These are phyloP conservation scores for Malthinus seriepunctatus DNA, from an alignment of 2,888 invertebrate genomes.

Conservation along the genomic window DNA sequence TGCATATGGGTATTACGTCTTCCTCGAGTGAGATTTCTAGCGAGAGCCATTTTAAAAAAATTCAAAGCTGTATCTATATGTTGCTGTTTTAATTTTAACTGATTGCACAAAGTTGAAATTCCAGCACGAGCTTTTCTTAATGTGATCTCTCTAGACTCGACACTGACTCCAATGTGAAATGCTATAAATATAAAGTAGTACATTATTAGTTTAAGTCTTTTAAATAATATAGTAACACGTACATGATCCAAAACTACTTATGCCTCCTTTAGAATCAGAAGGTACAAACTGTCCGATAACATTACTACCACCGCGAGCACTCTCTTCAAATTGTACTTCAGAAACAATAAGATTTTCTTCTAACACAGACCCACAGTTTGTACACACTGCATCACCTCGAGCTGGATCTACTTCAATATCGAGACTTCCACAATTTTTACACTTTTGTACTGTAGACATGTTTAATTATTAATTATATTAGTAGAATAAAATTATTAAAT, in stretches of 20 bases:
- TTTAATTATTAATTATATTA: conserved; percentile 9
- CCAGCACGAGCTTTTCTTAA: conserved; percentile 84
- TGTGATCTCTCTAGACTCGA: conserved; percentile 92
- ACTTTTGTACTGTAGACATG: conserved; percentile 72
- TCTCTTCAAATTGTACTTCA: conserved; percentile 95
- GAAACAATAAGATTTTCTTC: conserved; percentile 97
- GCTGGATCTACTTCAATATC: conserved; percentile 95
- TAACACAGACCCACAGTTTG: conserved; percentile 92
- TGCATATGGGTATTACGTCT: conserved; percentile 88
- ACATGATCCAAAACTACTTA: conserved; percentile 79
- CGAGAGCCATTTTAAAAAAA: conserved; percentile 90
- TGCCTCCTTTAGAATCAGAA: conserved; percentile 83
- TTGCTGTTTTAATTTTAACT: conserved; percentile 85
- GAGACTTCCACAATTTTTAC: conserved; percentile 84
- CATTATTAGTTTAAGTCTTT: neutral
- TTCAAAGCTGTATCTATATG: conserved; percentile 92
- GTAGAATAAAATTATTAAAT: no score
- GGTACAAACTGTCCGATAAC: conserved; percentile 94
- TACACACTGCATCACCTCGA: conserved; percentile 95
- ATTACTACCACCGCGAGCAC: conserved; percentile 81
- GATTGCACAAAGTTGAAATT: conserved; percentile 83
- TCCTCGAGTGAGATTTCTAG: conserved; percentile 85
- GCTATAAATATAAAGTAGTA: conserved; percentile 59
- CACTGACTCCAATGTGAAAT: conserved; percentile 78
- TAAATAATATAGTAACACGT: conserved; percentile 35